Evolutionary conservation across 2,888 invertebrate species (phyloP), one percentile per base, ranked within the genome.

Genomic region (Ischnura elegans): DNA sequence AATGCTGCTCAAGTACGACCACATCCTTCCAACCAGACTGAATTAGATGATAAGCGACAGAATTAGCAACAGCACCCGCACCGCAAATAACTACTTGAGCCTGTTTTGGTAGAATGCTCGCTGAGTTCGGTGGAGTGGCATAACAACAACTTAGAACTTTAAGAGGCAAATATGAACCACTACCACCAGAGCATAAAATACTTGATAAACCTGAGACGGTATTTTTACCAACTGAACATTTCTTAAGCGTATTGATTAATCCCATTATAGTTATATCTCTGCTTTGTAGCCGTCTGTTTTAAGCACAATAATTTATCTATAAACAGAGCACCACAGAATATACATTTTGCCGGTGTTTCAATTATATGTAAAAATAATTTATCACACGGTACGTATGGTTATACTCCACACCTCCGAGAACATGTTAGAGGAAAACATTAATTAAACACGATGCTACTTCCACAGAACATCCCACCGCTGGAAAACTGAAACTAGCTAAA

Each of bases 21-120:
- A 98, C 97, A 96, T 98, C 97, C 45, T 96, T 97, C 97, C 97
- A 97, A 0, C 98, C 98, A 95, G 97, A 96, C 95, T 97, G 96
- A 10, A 97, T 97, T 93, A 98, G 96, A 95, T 98, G 98, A 95
- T 98, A 98, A 10, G 98, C 98, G 21, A 98, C 97, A 2, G 98
- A 98, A 95, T 97, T 97, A 3, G 98, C 98, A 61, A 98, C 97
- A 42, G 97, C 96, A n/a, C 98, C 98, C 45, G 97, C 97, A 87
- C 98, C 97, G 94, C 97, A 97, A 94, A 97, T 97, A 16, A 97
- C 96, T 94, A 97, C 96, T 95, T 96, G 96, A 0, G 97, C 96
- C 95, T 97, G 97, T 42, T 95, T 95, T 19, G 96, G 96, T 25
- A 95, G 76, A 51, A 36, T 5, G 43, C 25, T 86, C 46, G 90